These are phyloP conservation scores for Sibirionetta formosa DNA, from an alignment of 2,797 vertebrate genomes.

Conservation along the genomic window DNA sequence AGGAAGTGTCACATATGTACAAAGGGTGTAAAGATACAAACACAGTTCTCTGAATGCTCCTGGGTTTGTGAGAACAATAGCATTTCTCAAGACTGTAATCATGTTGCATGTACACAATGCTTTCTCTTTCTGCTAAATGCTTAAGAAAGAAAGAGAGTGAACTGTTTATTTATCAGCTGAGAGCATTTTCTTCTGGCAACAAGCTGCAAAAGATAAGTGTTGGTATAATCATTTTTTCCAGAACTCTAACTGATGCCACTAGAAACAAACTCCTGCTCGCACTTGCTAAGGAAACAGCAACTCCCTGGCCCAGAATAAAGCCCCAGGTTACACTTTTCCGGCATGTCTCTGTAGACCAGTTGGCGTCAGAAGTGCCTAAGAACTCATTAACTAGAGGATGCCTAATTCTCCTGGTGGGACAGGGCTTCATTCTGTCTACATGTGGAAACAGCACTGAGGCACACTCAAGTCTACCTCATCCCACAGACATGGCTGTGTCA, in stretches of 20 bases:
- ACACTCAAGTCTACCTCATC: no score
- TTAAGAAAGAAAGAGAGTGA: background rate
- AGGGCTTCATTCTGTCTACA: background rate
- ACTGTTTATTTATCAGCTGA: background rate
- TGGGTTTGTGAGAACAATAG: background rate
- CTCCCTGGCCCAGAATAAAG: background rate
- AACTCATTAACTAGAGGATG: background rate
- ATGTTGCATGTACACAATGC: background rate
- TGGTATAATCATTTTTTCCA: background rate
- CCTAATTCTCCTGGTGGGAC: background rate
- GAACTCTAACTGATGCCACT: background rate
- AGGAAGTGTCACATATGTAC: constrained; percentile 21
- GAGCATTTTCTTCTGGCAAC: background rate
- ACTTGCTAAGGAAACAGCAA: background rate
- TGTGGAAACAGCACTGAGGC: background rate
- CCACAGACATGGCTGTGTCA: no score
- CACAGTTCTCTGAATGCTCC: background rate
- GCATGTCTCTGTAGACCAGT: accelerated
- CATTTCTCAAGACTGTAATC: background rate
- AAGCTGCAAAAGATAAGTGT: background rate
- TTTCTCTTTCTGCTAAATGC: background rate
- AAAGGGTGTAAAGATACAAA: constrained; percentile 48
- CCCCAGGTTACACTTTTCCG: background rate
- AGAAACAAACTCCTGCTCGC: background rate
- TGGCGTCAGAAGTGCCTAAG: background rate